A percentile compares a stretch with the other conserved stretches of the same genome.
These are phyloP conservation scores for Ips nitidus DNA, from an alignment of 1,140 invertebrate species.

Conservation along the genomic window DNA sequence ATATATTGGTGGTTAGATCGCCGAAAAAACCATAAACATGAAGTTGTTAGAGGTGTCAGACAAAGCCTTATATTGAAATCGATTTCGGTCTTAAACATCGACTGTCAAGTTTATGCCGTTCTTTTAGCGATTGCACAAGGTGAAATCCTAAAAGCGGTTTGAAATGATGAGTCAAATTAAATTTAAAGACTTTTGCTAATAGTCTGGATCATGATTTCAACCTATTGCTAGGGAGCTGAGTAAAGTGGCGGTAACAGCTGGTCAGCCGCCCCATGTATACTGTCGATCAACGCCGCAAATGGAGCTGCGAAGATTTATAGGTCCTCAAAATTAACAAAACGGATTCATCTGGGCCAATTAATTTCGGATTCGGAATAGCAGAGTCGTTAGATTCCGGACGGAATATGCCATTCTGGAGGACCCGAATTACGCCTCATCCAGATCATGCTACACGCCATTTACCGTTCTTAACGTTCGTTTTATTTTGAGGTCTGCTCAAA, in stretches of 20 bases:
- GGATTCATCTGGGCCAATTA: slow-evolving; percentile 47
- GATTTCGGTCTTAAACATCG: too few species aligned
- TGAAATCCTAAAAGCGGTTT: too few species aligned
- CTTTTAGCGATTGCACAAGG: too few species aligned
- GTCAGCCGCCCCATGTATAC: slow-evolving; percentile 29
- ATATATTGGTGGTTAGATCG: too few species aligned
- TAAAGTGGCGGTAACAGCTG: slow-evolving; percentile 35
- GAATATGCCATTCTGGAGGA: slow-evolving; percentile 35
- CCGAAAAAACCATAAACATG: too few species aligned
- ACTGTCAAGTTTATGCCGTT: too few species aligned
- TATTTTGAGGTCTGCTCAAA: slow-evolving; percentile 21
- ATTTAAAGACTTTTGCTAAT: slow-evolving; percentile 29
- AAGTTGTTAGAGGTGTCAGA: too few species aligned
- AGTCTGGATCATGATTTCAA: slow-evolving; percentile 24
- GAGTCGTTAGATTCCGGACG: slow-evolving; percentile 30
- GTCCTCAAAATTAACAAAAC: slow-evolving; percentile 41
- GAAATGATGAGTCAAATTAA: slow-evolving; percentile 18
- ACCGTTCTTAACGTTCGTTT: slow-evolving; percentile 31
- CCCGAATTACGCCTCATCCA: slow-evolving; percentile 30
- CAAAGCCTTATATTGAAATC: too few species aligned
- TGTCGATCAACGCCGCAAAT: slow-evolving; percentile 38
- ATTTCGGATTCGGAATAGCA: slow-evolving; percentile 41
- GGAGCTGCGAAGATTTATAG: slow-evolving; percentile 42
- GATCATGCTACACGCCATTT: slow-evolving; percentile 36
- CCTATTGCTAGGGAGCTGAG: slow-evolving; percentile 30